Evolutionary conservation across 2,113 vertebrate species (phyloP).

Genomic region (Vanacampus margaritifer): DNA sequence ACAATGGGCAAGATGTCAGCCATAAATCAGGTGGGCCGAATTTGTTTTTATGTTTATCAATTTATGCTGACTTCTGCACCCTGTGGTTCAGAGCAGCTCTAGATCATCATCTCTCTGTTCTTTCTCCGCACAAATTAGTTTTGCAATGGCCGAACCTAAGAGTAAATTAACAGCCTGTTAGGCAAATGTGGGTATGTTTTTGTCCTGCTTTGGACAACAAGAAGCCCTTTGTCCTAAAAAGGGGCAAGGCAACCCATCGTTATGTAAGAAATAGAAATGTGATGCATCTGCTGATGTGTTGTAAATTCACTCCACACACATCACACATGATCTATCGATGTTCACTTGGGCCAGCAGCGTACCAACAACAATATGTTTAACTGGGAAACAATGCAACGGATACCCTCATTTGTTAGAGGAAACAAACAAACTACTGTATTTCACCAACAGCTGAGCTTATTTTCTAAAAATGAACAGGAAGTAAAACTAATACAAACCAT

Average conservation of each 20-base stretch:
- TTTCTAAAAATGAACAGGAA: not conserved
- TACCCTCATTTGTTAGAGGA: not conserved
- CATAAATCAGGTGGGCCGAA: too few species aligned
- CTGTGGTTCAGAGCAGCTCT: not conserved
- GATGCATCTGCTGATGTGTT: constrained; percentile 68
- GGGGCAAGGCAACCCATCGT: constrained; percentile 45
- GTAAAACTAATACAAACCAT: not conserved
- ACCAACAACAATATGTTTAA: constrained; percentile 1
- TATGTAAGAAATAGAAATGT: constrained; percentile 67
- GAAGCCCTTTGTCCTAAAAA: constrained; percentile 61
- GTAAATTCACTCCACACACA: constrained; percentile 48
- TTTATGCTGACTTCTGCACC: constrained; percentile 12
- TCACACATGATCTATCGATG: constrained; percentile 50
- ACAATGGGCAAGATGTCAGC: too few species aligned
- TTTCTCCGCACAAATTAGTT: constrained; percentile 28
- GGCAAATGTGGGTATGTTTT: constrained; percentile 60
- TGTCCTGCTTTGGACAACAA: constrained; percentile 64
- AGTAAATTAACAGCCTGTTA: constrained; percentile 56
- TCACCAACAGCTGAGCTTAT: too few species aligned
- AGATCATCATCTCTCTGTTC: constrained; percentile 1
- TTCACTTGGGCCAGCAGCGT: constrained; percentile 40
- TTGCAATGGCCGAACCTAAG: constrained; percentile 40
- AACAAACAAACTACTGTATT: not conserved
- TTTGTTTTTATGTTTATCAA: constrained; percentile 32
- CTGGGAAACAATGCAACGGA: constrained; percentile 18